Evolutionary conservation across 2,888 invertebrate genomes (phyloP), one percentile per base, ranked within the genome.

Genomic region (Melinopterus prodromus): DNA sequence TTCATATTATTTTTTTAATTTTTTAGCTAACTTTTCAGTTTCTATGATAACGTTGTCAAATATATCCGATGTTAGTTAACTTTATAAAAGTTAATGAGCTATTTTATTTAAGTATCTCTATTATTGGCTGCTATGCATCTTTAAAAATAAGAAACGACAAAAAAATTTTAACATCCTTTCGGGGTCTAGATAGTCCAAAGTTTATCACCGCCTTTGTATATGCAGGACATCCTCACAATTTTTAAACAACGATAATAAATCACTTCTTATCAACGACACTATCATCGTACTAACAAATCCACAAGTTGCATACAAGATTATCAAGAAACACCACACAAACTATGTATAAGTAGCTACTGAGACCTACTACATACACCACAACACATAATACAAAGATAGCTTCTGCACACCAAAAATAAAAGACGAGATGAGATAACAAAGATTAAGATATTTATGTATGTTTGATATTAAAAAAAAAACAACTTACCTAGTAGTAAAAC

Each of bases 401-500:
- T 72, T 72, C 74, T 26, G 74, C 16, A 72, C 16, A 36, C n/a
- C 12, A 26, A 26, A 26, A 26, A 26, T 26, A 26, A 26, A 26
- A 26, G 26, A 26, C 26, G 26, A 26, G 26, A 26, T 26, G 26
- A 26, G 1, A 2, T 2, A 26, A 16, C 26, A 15, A 12, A 2
- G 9, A 26, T 12, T 26, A 14, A 71, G 12, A 14, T 9, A n/a
- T 71, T 26, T 71, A 12, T 71, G 14, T 16, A 1, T 0, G n/a
- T n/a, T n/a, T n/a, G n/a, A n/a, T n/a, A n/a, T n/a, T 9, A 38
- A 9, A 38, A 6, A 53, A 53, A 53, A 7, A 69, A 77, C 2
- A 38, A 72, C 79, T 80, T 78, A 80, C 80, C 80, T 35, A 80
- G n/a, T 75, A 80, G 38, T 77, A 80, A 78, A 74, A 77, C 70